These are phyloP conservation scores for Scartelaos histophorus DNA, from an alignment of 2,113 vertebrate genomes.

Conservation along the genomic window DNA sequence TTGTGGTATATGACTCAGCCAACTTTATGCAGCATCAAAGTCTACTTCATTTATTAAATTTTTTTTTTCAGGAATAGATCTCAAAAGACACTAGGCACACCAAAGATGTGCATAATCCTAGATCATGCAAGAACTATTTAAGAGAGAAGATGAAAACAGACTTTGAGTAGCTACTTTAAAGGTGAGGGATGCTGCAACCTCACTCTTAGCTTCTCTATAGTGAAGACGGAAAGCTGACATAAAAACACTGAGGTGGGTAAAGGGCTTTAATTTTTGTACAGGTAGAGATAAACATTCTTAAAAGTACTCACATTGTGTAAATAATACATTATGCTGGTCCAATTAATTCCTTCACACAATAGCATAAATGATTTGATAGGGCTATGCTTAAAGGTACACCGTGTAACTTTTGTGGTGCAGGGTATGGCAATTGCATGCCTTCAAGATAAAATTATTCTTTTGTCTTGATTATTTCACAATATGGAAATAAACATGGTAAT, in stretches of 20 bases:
- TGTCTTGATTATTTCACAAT: too few species aligned
- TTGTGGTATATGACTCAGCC: not conserved
- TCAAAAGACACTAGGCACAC: not conserved
- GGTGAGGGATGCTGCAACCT: conserved; percentile 40
- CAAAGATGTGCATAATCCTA: not conserved
- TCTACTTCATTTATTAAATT: not conserved
- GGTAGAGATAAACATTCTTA: not conserved
- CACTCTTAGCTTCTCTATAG: conserved; percentile 16
- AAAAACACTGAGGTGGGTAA: conserved; percentile 9
- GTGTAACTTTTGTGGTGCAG: too few species aligned
- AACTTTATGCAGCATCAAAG: not conserved
- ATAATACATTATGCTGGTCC: not conserved
- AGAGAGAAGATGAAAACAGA: conserved; percentile 3
- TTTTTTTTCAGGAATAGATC: not conserved
- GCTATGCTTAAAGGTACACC: too few species aligned
- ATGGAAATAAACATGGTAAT: too few species aligned
- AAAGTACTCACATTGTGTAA: not conserved
- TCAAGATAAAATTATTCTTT: too few species aligned
- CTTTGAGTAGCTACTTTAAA: not conserved
- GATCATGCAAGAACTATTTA: not conserved
- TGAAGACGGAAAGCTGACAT: conserved; percentile 26
- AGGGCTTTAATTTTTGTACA: not conserved
- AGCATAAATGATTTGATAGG: too few species aligned
- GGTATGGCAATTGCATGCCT: too few species aligned
- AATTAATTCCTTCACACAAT: too few species aligned